These are phyloP conservation scores for Hirtodrosophila duncani DNA, from an alignment of 2,888 invertebrate species.

Conservation along the genomic window DNA sequence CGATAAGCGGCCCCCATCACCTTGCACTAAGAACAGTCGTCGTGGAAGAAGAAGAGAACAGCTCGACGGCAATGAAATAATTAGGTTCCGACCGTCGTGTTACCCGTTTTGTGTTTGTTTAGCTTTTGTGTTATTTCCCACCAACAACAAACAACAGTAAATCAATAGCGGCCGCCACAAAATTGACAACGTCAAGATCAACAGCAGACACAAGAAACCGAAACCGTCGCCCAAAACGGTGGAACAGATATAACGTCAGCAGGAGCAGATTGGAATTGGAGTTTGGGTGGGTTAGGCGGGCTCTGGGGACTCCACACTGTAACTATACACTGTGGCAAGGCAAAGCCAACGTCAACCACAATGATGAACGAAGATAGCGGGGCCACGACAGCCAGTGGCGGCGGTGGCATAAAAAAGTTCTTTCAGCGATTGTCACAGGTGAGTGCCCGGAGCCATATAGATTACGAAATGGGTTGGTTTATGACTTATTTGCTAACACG, in stretches of 20 bases:
- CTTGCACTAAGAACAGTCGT: no score
- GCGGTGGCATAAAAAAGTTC: constrained; percentile 75
- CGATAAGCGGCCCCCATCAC: no score
- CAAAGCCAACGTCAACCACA: constrained; percentile 4
- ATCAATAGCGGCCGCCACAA: constrained; percentile 23
- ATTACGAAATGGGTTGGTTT: background rate
- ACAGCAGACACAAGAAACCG: constrained; percentile 13
- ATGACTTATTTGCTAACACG: background rate
- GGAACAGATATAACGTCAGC: no score
- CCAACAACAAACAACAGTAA: background rate
- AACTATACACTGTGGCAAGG: no score
- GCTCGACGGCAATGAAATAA: constrained; percentile 58
- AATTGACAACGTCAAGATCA: constrained; percentile 33
- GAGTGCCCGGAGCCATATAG: constrained; percentile 2
- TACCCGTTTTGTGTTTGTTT: constrained; percentile 40
- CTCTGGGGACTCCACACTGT: no score
- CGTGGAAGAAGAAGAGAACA: constrained; percentile 29
- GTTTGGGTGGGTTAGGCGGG: no score
- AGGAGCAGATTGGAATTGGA: no score
- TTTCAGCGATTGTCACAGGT: constrained; percentile 78
- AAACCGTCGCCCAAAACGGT: no score
- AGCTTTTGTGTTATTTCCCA: background rate
- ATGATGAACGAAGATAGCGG: constrained; percentile 78
- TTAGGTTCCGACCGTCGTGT: constrained; percentile 27
- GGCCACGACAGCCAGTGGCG: constrained; percentile 67